Base-by-base conservation (phyloP, 1,140 invertebrate species). In the Macrosteles quadrilineatus region DNA sequence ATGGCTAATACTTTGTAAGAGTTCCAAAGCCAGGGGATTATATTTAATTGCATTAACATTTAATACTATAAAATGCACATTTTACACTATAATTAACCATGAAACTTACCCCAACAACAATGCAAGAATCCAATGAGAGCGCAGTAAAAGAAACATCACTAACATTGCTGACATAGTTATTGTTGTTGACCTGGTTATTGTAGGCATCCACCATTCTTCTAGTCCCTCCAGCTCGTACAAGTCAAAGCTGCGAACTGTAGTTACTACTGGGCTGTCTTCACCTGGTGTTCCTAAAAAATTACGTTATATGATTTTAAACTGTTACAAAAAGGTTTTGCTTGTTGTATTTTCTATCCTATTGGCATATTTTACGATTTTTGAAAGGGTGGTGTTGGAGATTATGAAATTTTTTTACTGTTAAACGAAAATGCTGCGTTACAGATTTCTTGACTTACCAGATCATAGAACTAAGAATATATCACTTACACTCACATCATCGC, bases 141-240 rank as follows among this genome's bases (percentile, higher is more conserved):
- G 36, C 1, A 47, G 6, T 23, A 67, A 11, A n/a, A 53, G 63
- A 1, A 71, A 36, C 9, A 47, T 17, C 23, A 57, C 36, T 11
- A 71, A 25, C 2, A 53, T 3, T 11, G 25, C 1, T 31, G 69
- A 66, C 31, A 40, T 40, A 17, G n/a, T n/a, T n/a, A 72, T 43
- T 12, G 70, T 19, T 12, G 43, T 25, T 1, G 25, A 12, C 21
- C 67, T 36, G 9, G 71, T 40, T 25, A 74, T 12, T 1, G 77
- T 47, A 2, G 77, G 78, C 6, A 74, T 57, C 75, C 75, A 78
- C 19, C 74, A 72, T 47, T 74, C 71, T 59, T 79, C 78, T 21
- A 77, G 40, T 25, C 72, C 73, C 53, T 77, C 78, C n/a, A 79
- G 68, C 6, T 72, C 25, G 25, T 74, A 72, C 19, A 78, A 21